These are phyloP conservation scores for Tipula confusa DNA, from an alignment of 2,888 invertebrate genomes.

Conservation along the genomic window DNA sequence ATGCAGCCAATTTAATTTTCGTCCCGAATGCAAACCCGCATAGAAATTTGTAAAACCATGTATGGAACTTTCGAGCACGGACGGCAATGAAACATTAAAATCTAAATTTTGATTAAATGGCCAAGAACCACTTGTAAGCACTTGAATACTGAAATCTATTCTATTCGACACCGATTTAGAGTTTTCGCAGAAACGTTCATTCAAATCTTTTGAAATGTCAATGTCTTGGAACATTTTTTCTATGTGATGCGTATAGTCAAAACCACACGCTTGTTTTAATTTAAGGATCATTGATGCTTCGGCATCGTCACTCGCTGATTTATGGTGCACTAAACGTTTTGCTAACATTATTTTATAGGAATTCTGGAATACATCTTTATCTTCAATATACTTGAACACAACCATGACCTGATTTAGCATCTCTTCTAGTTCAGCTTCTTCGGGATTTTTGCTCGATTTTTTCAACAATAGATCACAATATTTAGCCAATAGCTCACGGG, in stretches of 20 bases:
- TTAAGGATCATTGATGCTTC: conserved; percentile 99
- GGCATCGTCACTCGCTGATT: conserved; percentile 98
- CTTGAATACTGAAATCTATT: conserved; percentile 94
- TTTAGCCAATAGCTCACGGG: conserved; percentile 94
- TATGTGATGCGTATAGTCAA: conserved; percentile 97
- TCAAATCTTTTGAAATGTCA: conserved; percentile 95
- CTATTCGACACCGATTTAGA: conserved; percentile 61
- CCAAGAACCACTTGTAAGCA: conserved; percentile 97
- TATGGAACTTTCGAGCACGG: conserved; percentile 90
- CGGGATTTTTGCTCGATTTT: conserved; percentile 97
- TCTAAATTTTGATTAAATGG: conserved; percentile 84
- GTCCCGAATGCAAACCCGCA: conserved; percentile 90
- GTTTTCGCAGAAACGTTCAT: conserved; percentile 90
- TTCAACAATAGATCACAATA: conserved; percentile 96
- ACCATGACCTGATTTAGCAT: conserved; percentile 99
- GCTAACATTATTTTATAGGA: conserved; percentile 99
- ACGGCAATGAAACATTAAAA: conserved; percentile 86
- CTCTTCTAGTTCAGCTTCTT: conserved; percentile 96
- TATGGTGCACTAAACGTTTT: conserved; percentile 93
- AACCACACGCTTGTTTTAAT: conserved; percentile 97
- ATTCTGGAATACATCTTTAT: conserved; percentile 99
- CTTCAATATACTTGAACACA: conserved; percentile 98
- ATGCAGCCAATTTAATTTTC: conserved; percentile 97
- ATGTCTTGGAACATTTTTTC: conserved; percentile 99
- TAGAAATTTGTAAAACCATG: conserved; percentile 95